A percentile compares a stretch with the other conserved stretches of the same genome.
Evolutionary conservation across 1,140 invertebrate species (phyloP).

Genomic region (Plectrocnemia conspersa): DNA sequence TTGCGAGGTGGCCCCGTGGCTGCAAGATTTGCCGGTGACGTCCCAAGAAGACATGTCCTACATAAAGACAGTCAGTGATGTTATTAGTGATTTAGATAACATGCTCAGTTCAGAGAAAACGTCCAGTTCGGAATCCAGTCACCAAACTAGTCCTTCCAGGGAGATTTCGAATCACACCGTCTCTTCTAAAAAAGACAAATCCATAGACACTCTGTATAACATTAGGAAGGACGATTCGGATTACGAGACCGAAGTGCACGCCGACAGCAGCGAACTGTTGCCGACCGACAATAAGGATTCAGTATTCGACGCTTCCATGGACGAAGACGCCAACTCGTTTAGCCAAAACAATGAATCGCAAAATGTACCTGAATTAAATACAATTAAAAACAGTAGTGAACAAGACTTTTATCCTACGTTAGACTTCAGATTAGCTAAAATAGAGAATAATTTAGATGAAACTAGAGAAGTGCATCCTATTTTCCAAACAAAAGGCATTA

Average conservation of each 20-base stretch:
- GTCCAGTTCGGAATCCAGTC: conserved; percentile 55
- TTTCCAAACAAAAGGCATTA: conserved; percentile 21
- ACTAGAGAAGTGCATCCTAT: conserved; percentile 10
- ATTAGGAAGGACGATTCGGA: not conserved
- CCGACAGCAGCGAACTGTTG: not conserved
- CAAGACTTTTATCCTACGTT: conserved; percentile 27
- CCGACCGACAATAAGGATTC: conserved; percentile 4
- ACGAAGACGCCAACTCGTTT: conserved; percentile 24
- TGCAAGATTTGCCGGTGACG: conserved; percentile 53
- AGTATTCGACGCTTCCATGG: conserved; percentile 2
- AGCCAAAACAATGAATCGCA: conserved; percentile 22
- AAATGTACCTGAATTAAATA: conserved; percentile 28
- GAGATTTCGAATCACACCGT: conserved; percentile 22
- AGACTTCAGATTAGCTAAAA: conserved; percentile 30
- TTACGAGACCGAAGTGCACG: not conserved
- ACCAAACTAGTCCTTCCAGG: conserved; percentile 50
- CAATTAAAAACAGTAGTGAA: conserved; percentile 15
- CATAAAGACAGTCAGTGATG: conserved; percentile 58
- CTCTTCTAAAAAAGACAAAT: conserved; percentile 9
- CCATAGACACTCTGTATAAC: not conserved
- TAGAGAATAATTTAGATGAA: conserved; percentile 9
- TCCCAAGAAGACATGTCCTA: conserved; percentile 54
- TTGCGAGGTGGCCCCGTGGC: conserved; percentile 53
- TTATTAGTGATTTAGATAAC: conserved; percentile 62
- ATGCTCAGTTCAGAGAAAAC: conserved; percentile 59